Conservation (phyloP, 2,113 vertebrate species). For the Barnardius zonarius region DNA sequence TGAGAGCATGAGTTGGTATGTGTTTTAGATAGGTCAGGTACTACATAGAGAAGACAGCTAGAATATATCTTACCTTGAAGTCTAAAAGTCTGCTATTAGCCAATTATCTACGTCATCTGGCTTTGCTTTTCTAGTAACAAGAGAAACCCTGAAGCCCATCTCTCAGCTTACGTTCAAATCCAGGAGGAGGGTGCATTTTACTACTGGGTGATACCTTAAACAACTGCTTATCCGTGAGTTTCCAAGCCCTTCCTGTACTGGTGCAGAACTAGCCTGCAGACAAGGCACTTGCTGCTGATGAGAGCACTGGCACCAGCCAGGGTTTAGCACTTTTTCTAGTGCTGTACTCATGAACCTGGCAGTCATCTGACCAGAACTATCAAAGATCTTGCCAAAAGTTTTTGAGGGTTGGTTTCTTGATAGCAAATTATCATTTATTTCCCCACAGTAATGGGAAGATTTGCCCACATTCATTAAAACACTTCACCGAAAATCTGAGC, state of each 20-base stretch:
- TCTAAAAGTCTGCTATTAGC: not conserved
- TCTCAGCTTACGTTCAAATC: not conserved
- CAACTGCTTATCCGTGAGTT: not conserved
- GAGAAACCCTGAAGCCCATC: accelerated
- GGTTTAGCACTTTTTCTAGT: not conserved
- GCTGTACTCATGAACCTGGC: not conserved
- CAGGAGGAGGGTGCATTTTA: accelerated
- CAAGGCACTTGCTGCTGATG: accelerated
- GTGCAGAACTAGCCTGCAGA: not conserved
- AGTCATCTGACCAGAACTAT: not conserved
- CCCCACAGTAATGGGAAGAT: not conserved
- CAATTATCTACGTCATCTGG: not conserved
- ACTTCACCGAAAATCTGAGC: not conserved
- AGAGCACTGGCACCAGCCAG: not conserved
- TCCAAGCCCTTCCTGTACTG: not conserved
- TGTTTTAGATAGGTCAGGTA: not conserved
- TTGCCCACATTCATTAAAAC: not conserved
- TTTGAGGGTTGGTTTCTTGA: not conserved
- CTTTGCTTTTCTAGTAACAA: not conserved
- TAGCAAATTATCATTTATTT: not conserved
- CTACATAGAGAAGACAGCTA: not conserved
- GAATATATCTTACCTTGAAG: not conserved
- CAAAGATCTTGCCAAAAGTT: not conserved
- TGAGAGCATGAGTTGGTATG: not conserved
- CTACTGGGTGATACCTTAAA: not conserved